Base-by-base conservation (phyloP, 2,113 vertebrate species). In the Laticauda laticaudata region DNA sequence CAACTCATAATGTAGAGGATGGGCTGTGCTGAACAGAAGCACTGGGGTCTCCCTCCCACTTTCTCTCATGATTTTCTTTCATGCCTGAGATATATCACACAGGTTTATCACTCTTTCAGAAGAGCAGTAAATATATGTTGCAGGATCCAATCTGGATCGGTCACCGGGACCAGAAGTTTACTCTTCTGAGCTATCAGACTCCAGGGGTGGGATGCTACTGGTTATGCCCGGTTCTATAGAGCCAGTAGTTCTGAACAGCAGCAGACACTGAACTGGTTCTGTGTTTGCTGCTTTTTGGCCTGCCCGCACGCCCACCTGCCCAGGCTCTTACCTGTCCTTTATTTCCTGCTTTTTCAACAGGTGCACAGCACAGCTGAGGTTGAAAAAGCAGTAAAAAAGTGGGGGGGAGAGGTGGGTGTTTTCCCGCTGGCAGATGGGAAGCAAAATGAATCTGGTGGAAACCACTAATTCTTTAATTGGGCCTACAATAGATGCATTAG, bases 231-330 rank as follows among this genome's bases (percentile, higher is more conserved):
- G 48, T 51, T 51, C 48, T 51, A 51, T 51, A 51, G 48, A 51
- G 8, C 8, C 48, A 0, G 48, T 51, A 51, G 48, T 8, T 51
- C 48, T 51, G 48, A 51, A 51, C 7, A 51, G 48, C 8, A 51
- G 48, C 48, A 51, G 48, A 51, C 48, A 51, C 48, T 9, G 8
- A 51, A 51, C 48, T 7, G 48, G 8, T 51, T 51, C 48, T 51
- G 48, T 51, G 48, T 51, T 51, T 51, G 48, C 48, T 51, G 8
- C 8, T 51, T 8, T 51, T 51, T 51, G 48, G 8, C 48, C 48
- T 0, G 1, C 48, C 48, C 48, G 5, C 48, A 5, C 5, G 5
- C 45, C 48, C 48, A 1, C 7, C 7, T 0, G 8, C 48, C 48
- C 7, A 7, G 48, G 48, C 8, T 51, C 48, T 51, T 51, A 51